A percentile compares a stretch with the other conserved stretches of the same genome.
phyloP scores from a whole-genome alignment of 2,888 invertebrate species.

The Phortica okadai region DNA sequence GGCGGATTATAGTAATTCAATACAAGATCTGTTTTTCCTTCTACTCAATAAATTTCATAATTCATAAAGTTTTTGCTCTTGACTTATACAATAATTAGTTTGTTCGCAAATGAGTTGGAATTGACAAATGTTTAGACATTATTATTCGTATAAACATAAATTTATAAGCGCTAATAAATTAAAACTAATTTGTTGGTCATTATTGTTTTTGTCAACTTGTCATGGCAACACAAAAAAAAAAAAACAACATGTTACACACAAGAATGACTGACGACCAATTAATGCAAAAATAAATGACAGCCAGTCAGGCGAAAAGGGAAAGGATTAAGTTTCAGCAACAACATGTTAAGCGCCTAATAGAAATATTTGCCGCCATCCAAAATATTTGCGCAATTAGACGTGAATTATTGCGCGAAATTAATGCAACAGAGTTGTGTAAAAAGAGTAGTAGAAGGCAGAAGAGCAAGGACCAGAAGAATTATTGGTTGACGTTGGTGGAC shows the following conservation, averaged over 20 bases:
- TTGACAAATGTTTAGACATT: no score
- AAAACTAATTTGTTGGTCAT: no score
- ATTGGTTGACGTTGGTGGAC: background rate
- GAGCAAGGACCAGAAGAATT: background rate
- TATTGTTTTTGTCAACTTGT: no score
- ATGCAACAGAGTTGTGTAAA: background rate
- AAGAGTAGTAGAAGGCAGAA: background rate
- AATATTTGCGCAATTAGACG: constrained; percentile 12
- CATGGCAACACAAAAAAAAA: no score
- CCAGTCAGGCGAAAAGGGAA: background rate
- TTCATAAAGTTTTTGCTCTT: no score
- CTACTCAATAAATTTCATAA: no score
- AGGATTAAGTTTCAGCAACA: background rate
- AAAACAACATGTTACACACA: background rate
- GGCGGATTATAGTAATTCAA: no score
- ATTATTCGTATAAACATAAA: no score
- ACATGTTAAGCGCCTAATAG: background rate
- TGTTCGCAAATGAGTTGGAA: no score
- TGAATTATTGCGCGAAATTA: constrained; percentile 14
- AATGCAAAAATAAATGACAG: background rate
- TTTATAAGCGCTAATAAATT: no score
- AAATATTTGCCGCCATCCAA: background rate
- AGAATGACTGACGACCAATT: background rate
- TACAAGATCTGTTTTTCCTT: no score
- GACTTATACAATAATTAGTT: no score